phyloP scores from a whole-genome alignment of 2,113 vertebrate species.

The Colinus virginianus region DNA sequence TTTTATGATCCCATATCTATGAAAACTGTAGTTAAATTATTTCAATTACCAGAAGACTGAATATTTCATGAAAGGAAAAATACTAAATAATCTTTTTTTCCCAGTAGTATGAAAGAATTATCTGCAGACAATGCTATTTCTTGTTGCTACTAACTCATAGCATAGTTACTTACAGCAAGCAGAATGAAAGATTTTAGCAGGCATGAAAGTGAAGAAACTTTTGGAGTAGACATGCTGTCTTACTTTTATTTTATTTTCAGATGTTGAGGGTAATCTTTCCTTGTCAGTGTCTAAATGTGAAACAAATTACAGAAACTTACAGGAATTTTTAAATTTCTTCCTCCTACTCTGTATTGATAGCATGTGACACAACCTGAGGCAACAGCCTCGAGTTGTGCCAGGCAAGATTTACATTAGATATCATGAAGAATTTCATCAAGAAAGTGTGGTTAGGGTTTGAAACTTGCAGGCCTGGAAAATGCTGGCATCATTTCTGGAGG shows the following conservation, averaged over 20 bases:
- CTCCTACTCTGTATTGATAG: neutral
- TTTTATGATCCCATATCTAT: neutral
- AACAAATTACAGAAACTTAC: neutral
- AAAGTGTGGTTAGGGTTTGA: neutral
- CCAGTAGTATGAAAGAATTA: neutral
- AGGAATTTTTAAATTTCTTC: neutral
- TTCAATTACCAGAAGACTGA: neutral
- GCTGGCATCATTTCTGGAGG: neutral
- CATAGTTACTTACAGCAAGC: neutral
- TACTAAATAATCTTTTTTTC: neutral
- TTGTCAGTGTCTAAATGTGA: neutral
- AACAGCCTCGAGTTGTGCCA: neutral
- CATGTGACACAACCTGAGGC: neutral
- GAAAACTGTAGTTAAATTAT: neutral
- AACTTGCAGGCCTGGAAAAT: neutral
- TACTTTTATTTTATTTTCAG: neutral
- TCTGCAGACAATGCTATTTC: neutral
- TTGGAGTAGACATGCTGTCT: neutral
- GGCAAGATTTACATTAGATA: neutral
- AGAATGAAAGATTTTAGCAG: neutral
- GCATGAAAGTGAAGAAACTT: neutral
- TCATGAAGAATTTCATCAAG: neutral
- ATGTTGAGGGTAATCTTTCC: neutral
- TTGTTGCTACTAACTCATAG: neutral
- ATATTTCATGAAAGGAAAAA: neutral